Percentiles rank a stretch among this genome's conserved stretches.
These are phyloP conservation scores for Choreutis nemorana DNA, from an alignment of 2,888 invertebrate species.

Conservation along the genomic window DNA sequence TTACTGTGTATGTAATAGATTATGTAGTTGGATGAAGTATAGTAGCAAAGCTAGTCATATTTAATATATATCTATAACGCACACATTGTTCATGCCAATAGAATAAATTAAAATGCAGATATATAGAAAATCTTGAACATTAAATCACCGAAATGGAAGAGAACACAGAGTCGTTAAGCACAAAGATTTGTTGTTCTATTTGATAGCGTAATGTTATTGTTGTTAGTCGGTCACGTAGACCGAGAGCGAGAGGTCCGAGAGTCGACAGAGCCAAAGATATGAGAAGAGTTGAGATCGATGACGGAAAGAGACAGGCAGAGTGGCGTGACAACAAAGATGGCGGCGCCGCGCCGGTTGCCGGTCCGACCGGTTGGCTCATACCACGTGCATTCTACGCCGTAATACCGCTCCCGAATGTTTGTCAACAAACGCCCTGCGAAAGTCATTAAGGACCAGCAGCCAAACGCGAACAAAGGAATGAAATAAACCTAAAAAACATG, in stretches of 20 bases:
- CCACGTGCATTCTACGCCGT: constrained; percentile 57
- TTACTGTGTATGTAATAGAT: constrained; percentile 4
- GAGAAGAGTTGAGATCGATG: constrained; percentile 20
- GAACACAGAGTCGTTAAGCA: constrained; percentile 17
- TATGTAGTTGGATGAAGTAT: too few species aligned
- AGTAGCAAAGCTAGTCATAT: too few species aligned
- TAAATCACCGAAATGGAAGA: constrained; percentile 14
- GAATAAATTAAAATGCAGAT: constrained; percentile 19
- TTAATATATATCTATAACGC: too few species aligned
- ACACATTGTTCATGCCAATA: constrained; percentile 13
- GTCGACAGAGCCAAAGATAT: constrained; percentile 19
- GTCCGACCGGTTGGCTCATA: constrained; percentile 47
- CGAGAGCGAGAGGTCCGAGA: constrained; percentile 27
- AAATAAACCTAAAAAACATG: too few species aligned
- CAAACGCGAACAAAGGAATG: constrained; percentile 46
- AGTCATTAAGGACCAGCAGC: constrained; percentile 51
- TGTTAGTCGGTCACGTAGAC: constrained; percentile 63
- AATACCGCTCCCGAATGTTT: constrained; percentile 51
- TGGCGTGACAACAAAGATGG: constrained; percentile 65
- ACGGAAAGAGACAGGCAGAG: constrained; percentile 33
- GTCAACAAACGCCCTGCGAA: constrained; percentile 62
- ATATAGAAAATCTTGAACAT: constrained; percentile 15
- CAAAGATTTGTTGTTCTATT: constrained; percentile 21
- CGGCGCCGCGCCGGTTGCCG: constrained; percentile 55
- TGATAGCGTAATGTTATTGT: constrained; percentile 47